Evolutionary conservation across 2,797 vertebrate genomes (phyloP).

Genomic region (Mycteria americana): DNA sequence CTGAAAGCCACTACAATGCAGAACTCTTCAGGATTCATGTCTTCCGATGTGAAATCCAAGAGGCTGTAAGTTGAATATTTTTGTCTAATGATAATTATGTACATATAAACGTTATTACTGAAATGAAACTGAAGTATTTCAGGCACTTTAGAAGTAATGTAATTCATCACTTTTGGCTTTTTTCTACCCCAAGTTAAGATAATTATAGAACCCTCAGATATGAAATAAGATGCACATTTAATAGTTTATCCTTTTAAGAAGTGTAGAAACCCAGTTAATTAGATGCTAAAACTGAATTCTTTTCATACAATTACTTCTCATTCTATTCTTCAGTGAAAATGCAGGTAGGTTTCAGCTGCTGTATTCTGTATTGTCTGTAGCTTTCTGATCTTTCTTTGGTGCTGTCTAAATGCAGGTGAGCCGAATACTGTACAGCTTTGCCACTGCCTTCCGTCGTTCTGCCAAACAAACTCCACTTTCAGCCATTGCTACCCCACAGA

Average conservation of each 20-base stretch:
- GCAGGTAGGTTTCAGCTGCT: background rate
- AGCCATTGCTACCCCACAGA: conserved; percentile 83
- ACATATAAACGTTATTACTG: background rate
- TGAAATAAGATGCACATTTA: background rate
- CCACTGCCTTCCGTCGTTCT: conserved; percentile 95
- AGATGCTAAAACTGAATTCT: background rate
- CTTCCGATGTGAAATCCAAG: conserved; percentile 98
- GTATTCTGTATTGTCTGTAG: background rate
- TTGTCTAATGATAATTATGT: background rate
- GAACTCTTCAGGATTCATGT: conserved; percentile 99
- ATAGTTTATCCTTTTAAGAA: background rate
- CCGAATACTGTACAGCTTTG: conserved; percentile 97
- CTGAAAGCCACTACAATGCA: conserved; percentile 97
- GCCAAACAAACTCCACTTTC: conserved; percentile 87
- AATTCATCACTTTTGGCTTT: background rate
- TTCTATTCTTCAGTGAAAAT: background rate
- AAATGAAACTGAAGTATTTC: background rate
- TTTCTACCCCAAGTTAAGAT: background rate
- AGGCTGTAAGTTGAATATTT: conserved; percentile 86
- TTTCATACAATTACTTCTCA: fast-evolving
- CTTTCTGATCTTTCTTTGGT: conserved; percentile 23
- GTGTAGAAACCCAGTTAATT: background rate
- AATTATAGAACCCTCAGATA: background rate
- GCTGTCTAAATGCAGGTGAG: conserved; percentile 83
- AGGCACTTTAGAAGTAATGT: background rate